These are phyloP conservation scores for Trachythela sp. DNA, from an alignment of 64 coral and sea anemone genomes.

Conservation along the genomic window DNA sequence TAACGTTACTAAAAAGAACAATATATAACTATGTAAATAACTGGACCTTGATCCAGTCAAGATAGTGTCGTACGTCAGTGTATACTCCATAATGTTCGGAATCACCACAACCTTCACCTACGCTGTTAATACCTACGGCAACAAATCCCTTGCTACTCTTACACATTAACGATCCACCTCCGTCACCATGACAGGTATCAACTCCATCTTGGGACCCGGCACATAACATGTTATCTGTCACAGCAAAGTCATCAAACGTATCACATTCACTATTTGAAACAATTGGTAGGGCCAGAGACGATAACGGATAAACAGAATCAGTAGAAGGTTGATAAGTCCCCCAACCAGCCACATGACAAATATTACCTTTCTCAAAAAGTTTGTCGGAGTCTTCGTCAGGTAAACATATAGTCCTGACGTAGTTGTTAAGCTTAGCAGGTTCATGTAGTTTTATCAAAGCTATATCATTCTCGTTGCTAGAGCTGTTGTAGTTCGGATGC, in stretches of 20 bases:
- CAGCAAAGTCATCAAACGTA: constrained; percentile 31
- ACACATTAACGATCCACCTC: constrained; percentile 68
- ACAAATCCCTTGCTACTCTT: constrained; percentile 8
- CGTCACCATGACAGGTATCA: constrained; percentile 67
- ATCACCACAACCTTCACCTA: constrained; percentile 7
- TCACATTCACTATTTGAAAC: constrained; percentile 54
- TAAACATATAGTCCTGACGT: not conserved
- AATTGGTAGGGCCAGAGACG: constrained; percentile 32
- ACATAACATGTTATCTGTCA: constrained; percentile 60
- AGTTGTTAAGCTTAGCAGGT: not conserved
- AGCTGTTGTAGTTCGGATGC: constrained; percentile 55
- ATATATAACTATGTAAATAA: not conserved
- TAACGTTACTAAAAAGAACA: too few relatives aligned
- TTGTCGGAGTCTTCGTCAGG: not conserved
- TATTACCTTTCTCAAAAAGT: not conserved
- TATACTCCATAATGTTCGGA: constrained; percentile 4
- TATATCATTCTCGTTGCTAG: constrained; percentile 57
- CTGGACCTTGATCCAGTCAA: constrained; percentile 17
- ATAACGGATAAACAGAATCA: constrained; percentile 12
- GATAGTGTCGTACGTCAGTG: not conserved
- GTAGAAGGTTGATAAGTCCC: not conserved
- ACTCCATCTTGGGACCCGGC: constrained; percentile 40
- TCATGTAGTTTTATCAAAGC: constrained; percentile 60
- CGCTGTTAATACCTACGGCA: not conserved
- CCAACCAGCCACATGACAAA: not conserved